Evolutionary conservation across 2,888 invertebrate species (phyloP).

Genomic region (Baccha elongata): DNA sequence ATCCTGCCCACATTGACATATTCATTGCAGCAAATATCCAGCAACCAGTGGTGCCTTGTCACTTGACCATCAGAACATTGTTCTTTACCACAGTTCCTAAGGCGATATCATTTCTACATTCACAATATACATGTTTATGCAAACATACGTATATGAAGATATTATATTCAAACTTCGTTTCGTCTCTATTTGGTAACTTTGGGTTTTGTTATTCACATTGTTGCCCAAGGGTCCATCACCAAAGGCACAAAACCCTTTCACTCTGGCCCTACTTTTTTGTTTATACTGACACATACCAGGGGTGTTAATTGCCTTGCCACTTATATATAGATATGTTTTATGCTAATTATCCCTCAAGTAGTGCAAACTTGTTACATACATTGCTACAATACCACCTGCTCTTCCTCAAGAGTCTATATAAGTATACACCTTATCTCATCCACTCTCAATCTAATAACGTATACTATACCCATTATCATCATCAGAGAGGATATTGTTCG

Average conservation of each 20-base stretch:
- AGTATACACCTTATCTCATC: too few relatives aligned
- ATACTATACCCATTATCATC: too few relatives aligned
- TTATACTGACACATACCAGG: conserved; percentile 58
- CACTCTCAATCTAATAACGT: too few relatives aligned
- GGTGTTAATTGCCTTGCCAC: conserved; percentile 68
- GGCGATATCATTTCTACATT: too few relatives aligned
- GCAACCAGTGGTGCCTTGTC: conserved; percentile 54
- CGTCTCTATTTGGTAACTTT: too few relatives aligned
- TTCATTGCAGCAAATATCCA: conserved; percentile 45
- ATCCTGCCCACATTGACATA: conserved; percentile 49
- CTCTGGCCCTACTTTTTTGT: conserved; percentile 57
- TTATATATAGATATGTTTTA: conserved; percentile 66
- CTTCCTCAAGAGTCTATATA: too few relatives aligned
- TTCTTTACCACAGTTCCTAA: too few relatives aligned
- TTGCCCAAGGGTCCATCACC: conserved; percentile 6
- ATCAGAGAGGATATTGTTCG: too few relatives aligned
- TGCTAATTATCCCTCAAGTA: conserved; percentile 65
- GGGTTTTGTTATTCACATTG: too few relatives aligned
- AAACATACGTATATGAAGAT: conserved; percentile 23
- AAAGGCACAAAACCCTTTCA: conserved; percentile 24
- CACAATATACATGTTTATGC: too few relatives aligned
- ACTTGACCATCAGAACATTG: too few relatives aligned
- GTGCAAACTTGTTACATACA: conserved; percentile 36
- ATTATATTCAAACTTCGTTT: conserved; percentile 42
- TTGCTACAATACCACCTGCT: not conserved